Conservation (phyloP, 2,113 vertebrate genomes). For the Ellobius talpinus region DNA sequence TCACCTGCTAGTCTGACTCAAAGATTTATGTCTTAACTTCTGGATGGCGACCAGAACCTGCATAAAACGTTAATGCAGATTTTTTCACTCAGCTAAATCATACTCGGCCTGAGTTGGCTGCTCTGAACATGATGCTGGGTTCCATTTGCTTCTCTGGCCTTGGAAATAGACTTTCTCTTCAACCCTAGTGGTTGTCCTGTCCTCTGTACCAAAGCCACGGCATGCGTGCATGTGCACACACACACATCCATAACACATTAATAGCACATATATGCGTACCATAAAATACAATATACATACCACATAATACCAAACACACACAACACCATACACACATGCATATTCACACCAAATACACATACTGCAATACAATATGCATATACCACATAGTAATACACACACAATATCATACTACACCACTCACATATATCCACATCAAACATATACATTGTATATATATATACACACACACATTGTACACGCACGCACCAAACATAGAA, state of each 20-base stretch:
- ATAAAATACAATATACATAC: neutral
- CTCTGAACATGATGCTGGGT: neutral
- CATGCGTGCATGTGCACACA: neutral
- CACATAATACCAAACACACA: neutral
- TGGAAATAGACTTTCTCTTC: neutral
- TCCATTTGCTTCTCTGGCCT: neutral
- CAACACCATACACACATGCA: neutral
- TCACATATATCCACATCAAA: neutral
- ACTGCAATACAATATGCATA: neutral
- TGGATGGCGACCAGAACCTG: neutral
- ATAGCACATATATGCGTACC: neutral
- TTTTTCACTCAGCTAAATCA: neutral
- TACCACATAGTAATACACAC: neutral
- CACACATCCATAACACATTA: neutral
- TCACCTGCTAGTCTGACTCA: neutral
- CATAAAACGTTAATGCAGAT: neutral
- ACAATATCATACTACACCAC: neutral
- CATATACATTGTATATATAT: neutral
- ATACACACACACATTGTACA: too few relatives aligned
- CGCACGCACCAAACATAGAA: too few relatives aligned
- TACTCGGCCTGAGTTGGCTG: neutral
- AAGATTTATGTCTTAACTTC: constrained; percentile 28
- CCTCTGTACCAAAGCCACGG: neutral
- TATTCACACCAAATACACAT: neutral
- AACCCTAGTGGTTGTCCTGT: neutral